Evolutionary conservation across 2,888 invertebrate species (phyloP).

Genomic region (Nezara viridula): DNA sequence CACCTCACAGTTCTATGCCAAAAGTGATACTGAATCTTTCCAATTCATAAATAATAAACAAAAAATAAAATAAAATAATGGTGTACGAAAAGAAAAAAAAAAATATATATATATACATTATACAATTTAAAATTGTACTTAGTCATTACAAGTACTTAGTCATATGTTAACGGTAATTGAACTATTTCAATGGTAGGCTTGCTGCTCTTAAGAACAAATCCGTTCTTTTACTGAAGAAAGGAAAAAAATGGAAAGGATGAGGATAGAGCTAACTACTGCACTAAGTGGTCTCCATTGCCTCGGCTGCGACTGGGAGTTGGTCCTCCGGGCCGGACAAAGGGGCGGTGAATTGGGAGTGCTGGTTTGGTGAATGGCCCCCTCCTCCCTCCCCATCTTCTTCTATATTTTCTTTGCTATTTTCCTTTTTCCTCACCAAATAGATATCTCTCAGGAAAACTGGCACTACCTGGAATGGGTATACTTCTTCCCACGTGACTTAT

Average conservation of each 20-base stretch:
- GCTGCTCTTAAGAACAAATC: background rate
- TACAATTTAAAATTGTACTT: too few relatives aligned
- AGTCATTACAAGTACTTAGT: too few relatives aligned
- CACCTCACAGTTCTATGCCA: too few relatives aligned
- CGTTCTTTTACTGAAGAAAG: background rate
- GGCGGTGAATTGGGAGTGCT: background rate
- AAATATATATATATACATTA: too few relatives aligned
- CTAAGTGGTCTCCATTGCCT: background rate
- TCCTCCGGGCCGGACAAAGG: slow-evolving; percentile 1
- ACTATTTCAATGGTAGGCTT: background rate
- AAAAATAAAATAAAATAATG: too few relatives aligned
- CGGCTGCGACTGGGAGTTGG: background rate
- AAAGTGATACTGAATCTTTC: too few relatives aligned
- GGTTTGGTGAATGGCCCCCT: background rate
- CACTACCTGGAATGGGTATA: background rate
- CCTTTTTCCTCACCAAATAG: background rate
- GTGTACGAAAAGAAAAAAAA: too few relatives aligned
- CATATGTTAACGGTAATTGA: too few relatives aligned
- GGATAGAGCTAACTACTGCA: background rate
- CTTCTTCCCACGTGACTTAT: background rate
- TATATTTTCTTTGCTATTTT: slow-evolving; percentile 11
- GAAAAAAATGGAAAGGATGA: background rate
- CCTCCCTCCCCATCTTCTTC: background rate
- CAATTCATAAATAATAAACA: too few relatives aligned
- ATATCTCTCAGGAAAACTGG: background rate